Percentiles rank a stretch among this genome's conserved stretches.
These are phyloP conservation scores for Bombyx huttoni DNA, from an alignment of 2,888 invertebrate genomes.

Conservation along the genomic window DNA sequence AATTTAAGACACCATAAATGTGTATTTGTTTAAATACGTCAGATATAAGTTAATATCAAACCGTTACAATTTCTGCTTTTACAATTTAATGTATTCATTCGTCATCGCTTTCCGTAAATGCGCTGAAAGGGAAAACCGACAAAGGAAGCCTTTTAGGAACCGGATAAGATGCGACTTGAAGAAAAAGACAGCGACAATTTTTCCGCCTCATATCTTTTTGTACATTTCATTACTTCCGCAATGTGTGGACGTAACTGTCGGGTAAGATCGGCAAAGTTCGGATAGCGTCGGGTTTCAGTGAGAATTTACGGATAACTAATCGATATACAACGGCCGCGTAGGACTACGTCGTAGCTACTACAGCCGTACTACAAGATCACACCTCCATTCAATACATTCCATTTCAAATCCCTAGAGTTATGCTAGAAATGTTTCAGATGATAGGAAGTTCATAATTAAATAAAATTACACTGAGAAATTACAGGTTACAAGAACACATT, in stretches of 20 bases:
- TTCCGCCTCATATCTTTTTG: slow-evolving; percentile 69
- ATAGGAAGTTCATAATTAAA: no score
- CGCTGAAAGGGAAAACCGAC: slow-evolving; percentile 48
- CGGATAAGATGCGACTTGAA: slow-evolving; percentile 50
- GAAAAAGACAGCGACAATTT: slow-evolving; percentile 67
- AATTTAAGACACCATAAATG: no score
- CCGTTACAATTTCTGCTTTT: slow-evolving; percentile 3
- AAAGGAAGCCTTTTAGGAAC: slow-evolving; percentile 44
- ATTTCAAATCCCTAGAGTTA: no score
- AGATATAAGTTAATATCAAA: background rate
- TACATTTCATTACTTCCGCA: slow-evolving; percentile 71
- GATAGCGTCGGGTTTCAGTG: slow-evolving; percentile 31
- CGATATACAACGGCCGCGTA: slow-evolving; percentile 46
- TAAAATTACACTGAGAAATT: no score
- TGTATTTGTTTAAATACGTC: background rate
- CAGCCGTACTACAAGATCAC: slow-evolving; percentile 46
- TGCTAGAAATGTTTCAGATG: no score
- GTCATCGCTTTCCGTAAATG: slow-evolving; percentile 29
- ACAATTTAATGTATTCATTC: slow-evolving; percentile 28
- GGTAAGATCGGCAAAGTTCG: slow-evolving; percentile 35
- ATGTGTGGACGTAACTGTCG: slow-evolving; percentile 48
- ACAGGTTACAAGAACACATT: no score
- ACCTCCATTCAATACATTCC: slow-evolving; percentile 21
- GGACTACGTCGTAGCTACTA: slow-evolving; percentile 41
- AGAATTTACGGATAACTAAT: slow-evolving; percentile 44